phyloP scores from a whole-genome alignment of 2,113 vertebrate genomes.

The Glaucidium brasilianum region DNA sequence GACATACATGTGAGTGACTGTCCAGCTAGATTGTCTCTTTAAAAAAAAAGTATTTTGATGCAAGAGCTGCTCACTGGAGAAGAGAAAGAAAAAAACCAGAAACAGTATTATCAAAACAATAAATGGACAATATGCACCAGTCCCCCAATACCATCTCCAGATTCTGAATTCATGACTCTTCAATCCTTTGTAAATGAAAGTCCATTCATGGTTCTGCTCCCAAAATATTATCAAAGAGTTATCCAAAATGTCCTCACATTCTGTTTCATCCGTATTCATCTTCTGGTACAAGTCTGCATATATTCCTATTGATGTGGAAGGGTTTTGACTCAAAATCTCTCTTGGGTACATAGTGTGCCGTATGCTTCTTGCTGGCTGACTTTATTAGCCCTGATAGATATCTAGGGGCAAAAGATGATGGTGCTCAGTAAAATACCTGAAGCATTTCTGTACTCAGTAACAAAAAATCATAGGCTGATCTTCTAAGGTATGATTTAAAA shows the following conservation, averaged over 20 bases:
- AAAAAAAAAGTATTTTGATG: background rate
- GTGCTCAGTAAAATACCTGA: background rate
- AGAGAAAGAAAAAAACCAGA: background rate
- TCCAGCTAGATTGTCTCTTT: background rate
- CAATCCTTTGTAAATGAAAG: background rate
- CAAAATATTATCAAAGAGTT: background rate
- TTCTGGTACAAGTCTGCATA: background rate
- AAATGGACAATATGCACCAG: background rate
- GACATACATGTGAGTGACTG: background rate
- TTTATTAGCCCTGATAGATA: background rate
- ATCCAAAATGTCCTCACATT: background rate
- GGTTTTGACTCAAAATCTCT: background rate
- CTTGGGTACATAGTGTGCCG: background rate
- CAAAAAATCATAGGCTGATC: background rate
- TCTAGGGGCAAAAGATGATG: background rate
- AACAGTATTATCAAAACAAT: background rate
- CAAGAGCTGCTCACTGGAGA: background rate
- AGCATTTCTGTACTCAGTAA: background rate
- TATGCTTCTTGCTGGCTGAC: background rate
- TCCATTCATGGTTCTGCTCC: background rate
- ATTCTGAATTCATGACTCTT: background rate
- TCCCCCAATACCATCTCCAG: background rate
- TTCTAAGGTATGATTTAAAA: background rate
- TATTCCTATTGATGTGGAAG: background rate
- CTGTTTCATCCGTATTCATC: background rate